Conservation (phyloP, 2,888 invertebrate genomes). For the Ischnus inquisitorius region DNA sequence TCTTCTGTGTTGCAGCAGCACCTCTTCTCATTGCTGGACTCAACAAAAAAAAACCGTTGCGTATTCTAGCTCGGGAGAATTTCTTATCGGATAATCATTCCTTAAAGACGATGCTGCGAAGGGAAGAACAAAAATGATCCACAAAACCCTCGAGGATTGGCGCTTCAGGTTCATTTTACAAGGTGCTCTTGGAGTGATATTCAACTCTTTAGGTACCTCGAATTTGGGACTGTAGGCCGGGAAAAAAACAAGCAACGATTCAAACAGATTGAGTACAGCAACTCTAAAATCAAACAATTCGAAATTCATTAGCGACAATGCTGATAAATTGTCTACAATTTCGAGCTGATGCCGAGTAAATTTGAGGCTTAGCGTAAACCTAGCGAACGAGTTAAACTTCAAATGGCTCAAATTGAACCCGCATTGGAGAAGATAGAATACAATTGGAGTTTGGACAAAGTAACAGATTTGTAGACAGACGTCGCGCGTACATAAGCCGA, state of each 20-base stretch:
- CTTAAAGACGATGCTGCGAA: constrained; percentile 6
- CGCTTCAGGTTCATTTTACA: background rate
- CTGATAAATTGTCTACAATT: too few species aligned
- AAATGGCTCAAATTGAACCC: background rate
- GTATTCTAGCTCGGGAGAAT: constrained; percentile 9
- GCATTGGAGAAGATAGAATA: background rate
- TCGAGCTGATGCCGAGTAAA: too few species aligned
- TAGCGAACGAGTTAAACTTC: background rate
- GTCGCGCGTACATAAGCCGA: background rate
- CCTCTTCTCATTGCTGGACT: constrained; percentile 23
- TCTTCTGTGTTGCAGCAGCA: constrained; percentile 30
- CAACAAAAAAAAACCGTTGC: constrained; percentile 5
- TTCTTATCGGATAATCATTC: constrained; percentile 20
- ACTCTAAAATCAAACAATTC: background rate
- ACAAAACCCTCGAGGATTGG: constrained; percentile 2
- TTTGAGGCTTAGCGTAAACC: background rate
- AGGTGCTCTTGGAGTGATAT: background rate
- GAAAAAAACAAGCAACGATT: background rate
- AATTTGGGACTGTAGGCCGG: background rate
- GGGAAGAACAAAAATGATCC: background rate
- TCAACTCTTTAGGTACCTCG: background rate
- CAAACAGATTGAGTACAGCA: background rate
- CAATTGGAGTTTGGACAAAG: background rate
- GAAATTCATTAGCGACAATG: background rate
- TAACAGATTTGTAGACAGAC: background rate